A percentile compares a stretch with the other conserved stretches of the same genome.
phyloP scores from a whole-genome alignment of 2,797 vertebrate species.

The Muraenolepis orangiensis region DNA sequence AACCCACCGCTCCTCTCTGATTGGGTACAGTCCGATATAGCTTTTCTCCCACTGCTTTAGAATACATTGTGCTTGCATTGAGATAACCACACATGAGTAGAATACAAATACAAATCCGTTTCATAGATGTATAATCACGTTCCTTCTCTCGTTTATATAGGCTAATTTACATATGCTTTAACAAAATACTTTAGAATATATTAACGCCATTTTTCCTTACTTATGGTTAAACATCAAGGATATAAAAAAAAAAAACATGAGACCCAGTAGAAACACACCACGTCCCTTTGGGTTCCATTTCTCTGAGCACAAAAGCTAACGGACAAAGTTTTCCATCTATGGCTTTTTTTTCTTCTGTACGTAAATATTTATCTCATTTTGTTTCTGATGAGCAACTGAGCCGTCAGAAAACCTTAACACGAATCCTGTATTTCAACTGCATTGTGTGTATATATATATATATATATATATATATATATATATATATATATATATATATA shows the following conservation, averaged over 20 bases:
- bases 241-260: constrained; percentile 39
- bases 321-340: background rate
- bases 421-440: background rate
- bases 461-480: background rate
- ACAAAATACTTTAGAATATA: constrained; percentile 73
- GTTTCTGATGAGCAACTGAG: background rate
- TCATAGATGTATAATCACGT: constrained; percentile 71
- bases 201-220: constrained; percentile 59
- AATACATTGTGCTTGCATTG: constrained; percentile 75
- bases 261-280: background rate
- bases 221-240: constrained; percentile 42
- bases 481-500: background rate
- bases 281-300: background rate
- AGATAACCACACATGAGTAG: constrained; percentile 58
- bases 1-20: background rate
- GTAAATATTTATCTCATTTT: constrained; percentile 3
- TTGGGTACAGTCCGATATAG: constrained; percentile 6
- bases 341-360: background rate
- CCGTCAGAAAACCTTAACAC: background rate
- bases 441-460: background rate
- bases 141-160: constrained; percentile 63
- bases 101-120: constrained; percentile 69
- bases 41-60: constrained; percentile 34
- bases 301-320: background rate
- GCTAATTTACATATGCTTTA: constrained; percentile 65